A percentile compares a stretch with the other conserved stretches of the same genome.
Evolutionary conservation across 2,888 invertebrate genomes (phyloP).

Genomic region (Cataglyphis albicans): DNA sequence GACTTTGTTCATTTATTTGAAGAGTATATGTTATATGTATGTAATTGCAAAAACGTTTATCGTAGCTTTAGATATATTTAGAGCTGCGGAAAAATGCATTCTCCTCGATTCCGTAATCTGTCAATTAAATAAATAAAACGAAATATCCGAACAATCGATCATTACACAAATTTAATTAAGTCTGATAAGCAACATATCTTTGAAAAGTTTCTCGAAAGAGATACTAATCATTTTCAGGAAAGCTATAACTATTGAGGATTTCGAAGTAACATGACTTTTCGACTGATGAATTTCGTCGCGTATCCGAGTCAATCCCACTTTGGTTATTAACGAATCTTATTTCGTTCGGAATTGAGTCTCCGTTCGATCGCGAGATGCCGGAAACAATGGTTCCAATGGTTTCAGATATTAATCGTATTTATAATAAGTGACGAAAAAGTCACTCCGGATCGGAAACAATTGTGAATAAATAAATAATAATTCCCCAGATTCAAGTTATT

Average conservation of each 20-base stretch:
- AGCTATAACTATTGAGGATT: background rate
- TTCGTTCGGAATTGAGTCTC: background rate
- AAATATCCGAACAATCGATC: constrained; percentile 57
- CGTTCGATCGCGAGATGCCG: background rate
- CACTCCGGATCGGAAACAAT: background rate
- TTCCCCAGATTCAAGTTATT: background rate
- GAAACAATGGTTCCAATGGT: too few relatives aligned
- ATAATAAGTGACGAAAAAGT: background rate
- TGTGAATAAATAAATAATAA: background rate
- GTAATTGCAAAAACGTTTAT: background rate
- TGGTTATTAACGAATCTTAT: background rate
- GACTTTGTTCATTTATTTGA: background rate
- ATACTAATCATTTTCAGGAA: background rate
- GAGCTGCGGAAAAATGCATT: background rate
- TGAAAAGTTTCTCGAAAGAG: background rate
- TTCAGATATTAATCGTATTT: background rate
- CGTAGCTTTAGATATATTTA: background rate
- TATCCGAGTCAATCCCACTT: background rate
- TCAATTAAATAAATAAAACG: constrained; percentile 56
- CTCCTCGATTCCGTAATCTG: constrained; percentile 49
- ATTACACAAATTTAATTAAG: constrained; percentile 16
- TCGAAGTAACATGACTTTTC: background rate
- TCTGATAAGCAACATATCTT: background rate
- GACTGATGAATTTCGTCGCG: background rate
- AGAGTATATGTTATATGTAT: background rate